A percentile compares a stretch with the other conserved stretches of the same genome.
These are phyloP conservation scores for Toxotes jaculatrix DNA, from an alignment of 2,113 vertebrate genomes.

Conservation along the genomic window DNA sequence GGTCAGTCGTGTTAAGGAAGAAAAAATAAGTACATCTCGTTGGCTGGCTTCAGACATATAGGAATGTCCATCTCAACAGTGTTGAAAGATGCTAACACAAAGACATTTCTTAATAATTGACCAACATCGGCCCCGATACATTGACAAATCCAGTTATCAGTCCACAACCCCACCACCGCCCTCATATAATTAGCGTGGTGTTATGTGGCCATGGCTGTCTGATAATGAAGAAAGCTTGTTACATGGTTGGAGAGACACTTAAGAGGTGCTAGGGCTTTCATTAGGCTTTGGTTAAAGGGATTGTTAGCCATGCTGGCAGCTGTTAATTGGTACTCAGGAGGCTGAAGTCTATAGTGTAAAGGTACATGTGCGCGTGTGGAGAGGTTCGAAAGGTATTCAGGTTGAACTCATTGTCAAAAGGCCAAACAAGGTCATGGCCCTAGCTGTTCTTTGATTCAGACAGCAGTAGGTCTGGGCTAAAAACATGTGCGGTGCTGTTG, in stretches of 20 bases:
- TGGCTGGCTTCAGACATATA: not conserved
- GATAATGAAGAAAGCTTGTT: slow-evolving; percentile 74
- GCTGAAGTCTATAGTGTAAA: slow-evolving; percentile 51
- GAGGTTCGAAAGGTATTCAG: slow-evolving; percentile 25
- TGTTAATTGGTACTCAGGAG: slow-evolving; percentile 77
- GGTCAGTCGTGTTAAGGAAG: not conserved
- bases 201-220: slow-evolving; percentile 53
- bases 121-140: slow-evolving; percentile 14
- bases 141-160: slow-evolving; percentile 31
- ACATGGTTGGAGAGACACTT: slow-evolving; percentile 69
- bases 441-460: slow-evolving; percentile 18
- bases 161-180: slow-evolving; percentile 1
- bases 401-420: slow-evolving; percentile 39
- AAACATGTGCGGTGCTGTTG: not conserved
- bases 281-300: slow-evolving; percentile 71
- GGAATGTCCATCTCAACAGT: not conserved
- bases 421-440: slow-evolving; percentile 27
- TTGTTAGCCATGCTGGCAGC: slow-evolving; percentile 66
- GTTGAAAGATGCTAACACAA: not conserved
- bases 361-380: slow-evolving; percentile 22
- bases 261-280: slow-evolving; percentile 71
- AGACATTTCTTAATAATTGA: slow-evolving; percentile 28
- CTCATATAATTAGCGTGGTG: slow-evolving; percentile 63
- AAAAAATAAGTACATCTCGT: not conserved
- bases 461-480: not conserved